Percentiles rank a stretch among this genome's conserved stretches.
Conservation (phyloP, 2,797 vertebrate species). For the Chloroceryle inda region DNA sequence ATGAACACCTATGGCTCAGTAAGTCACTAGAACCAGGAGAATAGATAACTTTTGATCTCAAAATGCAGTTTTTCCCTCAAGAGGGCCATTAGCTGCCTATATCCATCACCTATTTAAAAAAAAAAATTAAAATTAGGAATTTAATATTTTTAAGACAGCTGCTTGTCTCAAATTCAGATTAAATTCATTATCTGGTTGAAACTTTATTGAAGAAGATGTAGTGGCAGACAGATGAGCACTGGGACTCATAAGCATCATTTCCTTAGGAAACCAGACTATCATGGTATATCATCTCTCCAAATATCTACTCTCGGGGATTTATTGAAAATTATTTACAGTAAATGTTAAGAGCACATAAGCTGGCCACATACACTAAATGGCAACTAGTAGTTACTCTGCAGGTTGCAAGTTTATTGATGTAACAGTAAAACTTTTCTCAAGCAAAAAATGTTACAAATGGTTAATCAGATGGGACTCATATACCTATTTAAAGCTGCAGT, state of each 20-base stretch:
- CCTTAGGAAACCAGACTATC: not conserved
- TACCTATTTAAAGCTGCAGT: constrained; percentile 24
- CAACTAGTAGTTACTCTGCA: not conserved
- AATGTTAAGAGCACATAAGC: not conserved
- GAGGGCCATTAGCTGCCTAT: not conserved
- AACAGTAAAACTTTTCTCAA: not conserved
- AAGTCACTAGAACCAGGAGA: not conserved
- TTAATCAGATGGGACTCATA: constrained; percentile 1
- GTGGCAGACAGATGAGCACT: not conserved
- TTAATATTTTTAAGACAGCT: not conserved
- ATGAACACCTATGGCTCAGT: not conserved
- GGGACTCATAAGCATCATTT: not conserved
- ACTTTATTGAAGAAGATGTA: not conserved
- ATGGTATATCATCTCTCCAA: not conserved
- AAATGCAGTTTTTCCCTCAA: not conserved
- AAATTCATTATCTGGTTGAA: not conserved
- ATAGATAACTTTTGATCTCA: not conserved
- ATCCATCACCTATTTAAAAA: not conserved
- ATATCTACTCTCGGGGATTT: not conserved
- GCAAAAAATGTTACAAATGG: not conserved
- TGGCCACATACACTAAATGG: not conserved
- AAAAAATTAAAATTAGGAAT: not conserved
- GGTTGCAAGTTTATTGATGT: not conserved
- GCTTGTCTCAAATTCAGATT: not conserved
- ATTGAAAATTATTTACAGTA: not conserved